Evolutionary conservation across 2,888 invertebrate genomes (phyloP), one percentile per base, ranked within the genome.

Genomic region (Aradus depressus): DNA sequence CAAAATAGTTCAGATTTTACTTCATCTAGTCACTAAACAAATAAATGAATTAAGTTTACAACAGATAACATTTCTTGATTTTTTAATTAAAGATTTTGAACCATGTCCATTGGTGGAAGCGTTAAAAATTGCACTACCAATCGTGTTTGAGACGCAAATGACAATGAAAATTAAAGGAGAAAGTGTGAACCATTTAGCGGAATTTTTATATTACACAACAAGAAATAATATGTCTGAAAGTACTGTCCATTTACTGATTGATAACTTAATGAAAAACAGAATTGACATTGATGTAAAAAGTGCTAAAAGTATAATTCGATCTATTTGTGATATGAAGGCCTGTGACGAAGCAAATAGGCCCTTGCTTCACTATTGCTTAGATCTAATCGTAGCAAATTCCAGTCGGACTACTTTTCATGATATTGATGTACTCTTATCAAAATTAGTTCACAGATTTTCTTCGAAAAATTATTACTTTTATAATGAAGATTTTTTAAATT

Each of bases 81-180:
- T 75, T 61, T 59, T 82, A 5, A 62, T 84, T 0, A 62, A 64
- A 2, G 70, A 71, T 52, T 72, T 74, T 43, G 67, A 73, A 34
- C 60, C 59, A 2, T 72, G 70, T 12, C 76, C 81, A 50, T 65
- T 84, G 21, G 72, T 76, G 0, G 77, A 79, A 28, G 81, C 81
- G 0, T 62, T 84, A 3, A 71, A 70, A 60, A 68, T 79, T 1
- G 82, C 83, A 0, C 60, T 84, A 8, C 81, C 82, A 0, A 64
- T 81, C 23, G 76, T 79, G 0, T 80, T 83, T 62, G 77, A 81
- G 67, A 72, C 75, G 5, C 75, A 80, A 54, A 59, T 82, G 5
- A 69, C 72, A 0, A 58, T 69, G 4, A 77, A 81, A 63, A 61
- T 81, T 19, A 76, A 81, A 55, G 67, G 64, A 8, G 67, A 72